A percentile compares a stretch with the other conserved stretches of the same genome.
These are phyloP conservation scores for Kryptopterus vitreolus DNA, from an alignment of 2,797 vertebrate genomes.

Conservation along the genomic window DNA sequence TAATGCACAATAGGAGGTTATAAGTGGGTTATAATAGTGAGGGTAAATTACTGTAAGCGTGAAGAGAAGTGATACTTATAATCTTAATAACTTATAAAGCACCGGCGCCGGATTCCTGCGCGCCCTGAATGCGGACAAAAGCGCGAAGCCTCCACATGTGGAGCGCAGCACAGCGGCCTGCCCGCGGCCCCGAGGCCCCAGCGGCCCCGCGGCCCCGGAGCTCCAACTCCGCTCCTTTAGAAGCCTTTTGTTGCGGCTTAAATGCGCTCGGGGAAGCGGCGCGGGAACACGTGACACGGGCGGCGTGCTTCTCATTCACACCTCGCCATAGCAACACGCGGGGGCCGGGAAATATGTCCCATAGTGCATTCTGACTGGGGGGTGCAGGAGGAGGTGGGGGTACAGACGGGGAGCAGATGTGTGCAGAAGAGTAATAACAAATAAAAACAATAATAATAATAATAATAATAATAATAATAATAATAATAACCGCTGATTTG, in stretches of 20 bases:
- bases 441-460: background rate
- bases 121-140: constrained; percentile 31
- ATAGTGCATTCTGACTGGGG: constrained; percentile 74
- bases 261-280: constrained; percentile 78
- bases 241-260: constrained; percentile 75
- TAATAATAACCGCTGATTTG: too few species aligned
- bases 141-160: constrained; percentile 20
- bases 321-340: constrained; percentile 94
- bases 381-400: background rate
- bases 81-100: background rate
- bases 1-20: too few species aligned
- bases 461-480: constrained; percentile 20
- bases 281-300: constrained; percentile 86
- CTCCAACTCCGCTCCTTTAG: constrained; percentile 60
- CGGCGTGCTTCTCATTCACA: constrained; percentile 87
- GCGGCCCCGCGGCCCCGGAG: constrained; percentile 68
- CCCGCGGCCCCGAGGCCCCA: constrained; percentile 63
- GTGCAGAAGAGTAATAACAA: background rate
- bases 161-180: constrained; percentile 63
- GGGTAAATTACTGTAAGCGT: too few species aligned
- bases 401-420: background rate
- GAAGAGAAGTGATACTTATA: too few species aligned
- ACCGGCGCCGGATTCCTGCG: background rate
- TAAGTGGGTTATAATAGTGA: too few species aligned
- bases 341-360: constrained; percentile 87